Conservation (phyloP, 1,140 invertebrate species). For the Rhagoletis pomonella region DNA sequence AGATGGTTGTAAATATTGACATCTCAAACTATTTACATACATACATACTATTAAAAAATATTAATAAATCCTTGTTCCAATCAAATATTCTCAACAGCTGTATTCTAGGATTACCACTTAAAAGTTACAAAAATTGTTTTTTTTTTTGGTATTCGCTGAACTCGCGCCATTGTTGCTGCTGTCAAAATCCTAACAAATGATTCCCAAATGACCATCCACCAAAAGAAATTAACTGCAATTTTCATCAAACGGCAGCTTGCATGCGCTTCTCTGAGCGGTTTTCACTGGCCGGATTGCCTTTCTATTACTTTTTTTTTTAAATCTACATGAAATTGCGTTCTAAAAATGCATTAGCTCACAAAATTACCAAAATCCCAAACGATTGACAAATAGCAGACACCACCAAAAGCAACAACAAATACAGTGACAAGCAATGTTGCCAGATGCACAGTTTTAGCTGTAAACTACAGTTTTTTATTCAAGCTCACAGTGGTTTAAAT, state of each 20-base stretch:
- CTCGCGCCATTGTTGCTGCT: background rate
- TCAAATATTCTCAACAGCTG: too few species aligned
- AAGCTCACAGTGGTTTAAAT: too few species aligned
- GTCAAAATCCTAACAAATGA: background rate
- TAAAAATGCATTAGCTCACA: background rate
- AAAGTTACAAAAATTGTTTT: too few species aligned
- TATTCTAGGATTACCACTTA: too few species aligned
- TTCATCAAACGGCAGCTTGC: background rate
- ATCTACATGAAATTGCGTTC: background rate
- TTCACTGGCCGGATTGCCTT: background rate
- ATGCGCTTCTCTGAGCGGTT: background rate
- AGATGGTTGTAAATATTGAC: too few species aligned
- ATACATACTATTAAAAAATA: too few species aligned
- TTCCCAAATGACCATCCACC: background rate
- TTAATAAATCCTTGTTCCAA: too few species aligned
- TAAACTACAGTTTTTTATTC: too few species aligned
- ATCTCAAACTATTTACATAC: too few species aligned
- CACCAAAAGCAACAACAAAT: background rate
- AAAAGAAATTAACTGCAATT: background rate
- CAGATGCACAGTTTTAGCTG: too few species aligned
- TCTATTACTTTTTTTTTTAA: background rate
- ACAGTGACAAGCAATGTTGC: background rate
- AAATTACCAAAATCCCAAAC: constrained; percentile 25
- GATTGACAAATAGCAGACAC: background rate
- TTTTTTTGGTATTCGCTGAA: too few species aligned